These are phyloP conservation scores for Chamaea fasciata DNA, from an alignment of 2,113 vertebrate species.

Conservation along the genomic window DNA sequence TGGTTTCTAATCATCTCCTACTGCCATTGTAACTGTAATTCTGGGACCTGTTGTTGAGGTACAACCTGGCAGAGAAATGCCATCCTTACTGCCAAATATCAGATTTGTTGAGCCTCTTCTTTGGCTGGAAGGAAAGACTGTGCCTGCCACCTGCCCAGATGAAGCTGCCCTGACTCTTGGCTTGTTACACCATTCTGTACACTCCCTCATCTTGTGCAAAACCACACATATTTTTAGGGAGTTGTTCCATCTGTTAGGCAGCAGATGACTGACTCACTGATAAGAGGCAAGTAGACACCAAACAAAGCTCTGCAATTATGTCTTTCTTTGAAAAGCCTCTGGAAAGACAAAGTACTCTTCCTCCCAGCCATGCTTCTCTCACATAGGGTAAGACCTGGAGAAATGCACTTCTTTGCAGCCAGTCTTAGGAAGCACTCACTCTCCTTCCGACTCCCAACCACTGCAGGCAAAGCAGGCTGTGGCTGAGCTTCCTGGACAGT, in stretches of 20 bases:
- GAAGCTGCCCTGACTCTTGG: neutral
- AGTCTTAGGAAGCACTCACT: neutral
- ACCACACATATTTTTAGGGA: neutral
- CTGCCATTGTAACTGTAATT: neutral
- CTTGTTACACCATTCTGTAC: neutral
- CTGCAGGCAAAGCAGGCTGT: neutral
- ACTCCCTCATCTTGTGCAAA: neutral
- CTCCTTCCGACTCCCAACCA: neutral
- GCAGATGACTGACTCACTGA: neutral
- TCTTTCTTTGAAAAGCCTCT: neutral
- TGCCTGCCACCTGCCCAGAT: neutral
- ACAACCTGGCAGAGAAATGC: neutral
- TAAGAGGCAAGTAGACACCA: neutral
- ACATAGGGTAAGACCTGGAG: neutral
- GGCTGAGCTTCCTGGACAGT: neutral
- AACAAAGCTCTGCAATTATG: neutral
- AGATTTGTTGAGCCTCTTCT: neutral
- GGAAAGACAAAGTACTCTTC: neutral
- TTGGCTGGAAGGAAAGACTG: neutral
- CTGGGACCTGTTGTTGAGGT: neutral
- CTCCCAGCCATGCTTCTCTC: neutral
- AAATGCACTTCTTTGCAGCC: neutral
- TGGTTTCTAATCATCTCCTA: neutral
- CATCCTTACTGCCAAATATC: neutral
- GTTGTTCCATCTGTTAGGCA: neutral